These are phyloP conservation scores for Apodemia mormo DNA, from an alignment of 2,888 invertebrate species.

Conservation along the genomic window DNA sequence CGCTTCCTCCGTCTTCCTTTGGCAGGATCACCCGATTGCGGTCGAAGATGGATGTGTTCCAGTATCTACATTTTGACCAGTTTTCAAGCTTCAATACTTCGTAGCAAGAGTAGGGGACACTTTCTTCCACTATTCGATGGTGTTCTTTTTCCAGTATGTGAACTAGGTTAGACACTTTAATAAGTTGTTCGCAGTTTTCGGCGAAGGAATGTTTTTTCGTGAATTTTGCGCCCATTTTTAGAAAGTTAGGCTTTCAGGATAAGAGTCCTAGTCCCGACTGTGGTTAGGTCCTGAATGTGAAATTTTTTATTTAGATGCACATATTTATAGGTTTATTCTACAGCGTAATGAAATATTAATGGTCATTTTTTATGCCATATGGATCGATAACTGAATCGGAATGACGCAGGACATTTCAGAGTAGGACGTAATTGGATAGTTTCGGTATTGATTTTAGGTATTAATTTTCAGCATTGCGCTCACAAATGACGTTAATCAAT, in stretches of 20 bases:
- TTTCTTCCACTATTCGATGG: neutral
- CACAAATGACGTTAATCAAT: too few relatives aligned
- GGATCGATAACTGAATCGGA: too few relatives aligned
- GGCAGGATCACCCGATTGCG: conserved; percentile 9
- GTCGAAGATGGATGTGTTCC: neutral
- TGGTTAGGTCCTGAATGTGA: neutral
- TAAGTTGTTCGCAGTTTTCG: conserved; percentile 1
- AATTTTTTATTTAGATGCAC: too few relatives aligned
- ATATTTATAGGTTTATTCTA: too few relatives aligned
- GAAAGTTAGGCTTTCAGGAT: neutral
- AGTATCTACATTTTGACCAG: neutral
- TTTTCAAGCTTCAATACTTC: neutral
- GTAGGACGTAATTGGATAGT: too few relatives aligned
- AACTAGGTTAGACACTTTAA: neutral
- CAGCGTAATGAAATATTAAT: too few relatives aligned
- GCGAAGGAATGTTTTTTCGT: neutral
- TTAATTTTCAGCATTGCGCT: too few relatives aligned
- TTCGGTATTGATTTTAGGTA: too few relatives aligned
- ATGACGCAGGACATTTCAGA: too few relatives aligned
- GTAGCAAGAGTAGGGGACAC: neutral
- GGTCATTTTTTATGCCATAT: too few relatives aligned
- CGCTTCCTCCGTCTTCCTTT: conserved; percentile 20
- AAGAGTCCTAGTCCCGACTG: neutral
- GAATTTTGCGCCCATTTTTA: neutral
- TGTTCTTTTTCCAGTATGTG: neutral